phyloP scores from a whole-genome alignment of 1,140 invertebrate species.

The Portunus trituberculatus region DNA sequence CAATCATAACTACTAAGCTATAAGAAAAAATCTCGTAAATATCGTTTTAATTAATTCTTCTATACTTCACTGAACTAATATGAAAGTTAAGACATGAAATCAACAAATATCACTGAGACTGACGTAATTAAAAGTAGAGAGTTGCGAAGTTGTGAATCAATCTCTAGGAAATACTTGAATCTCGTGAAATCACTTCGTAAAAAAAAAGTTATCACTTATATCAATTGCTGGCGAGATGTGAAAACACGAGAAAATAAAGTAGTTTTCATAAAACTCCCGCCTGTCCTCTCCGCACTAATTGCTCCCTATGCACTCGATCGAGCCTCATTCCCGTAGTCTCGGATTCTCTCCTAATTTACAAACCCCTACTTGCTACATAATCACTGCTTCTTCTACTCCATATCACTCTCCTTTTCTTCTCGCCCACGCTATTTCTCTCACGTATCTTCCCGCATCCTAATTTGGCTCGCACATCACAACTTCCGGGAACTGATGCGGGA shows the following conservation, averaged over 20 bases:
- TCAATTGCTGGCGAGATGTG: not conserved
- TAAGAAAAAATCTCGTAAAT: not conserved
- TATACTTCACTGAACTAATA: too few species aligned
- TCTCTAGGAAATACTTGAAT: not conserved
- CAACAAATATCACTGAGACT: not conserved
- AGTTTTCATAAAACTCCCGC: not conserved
- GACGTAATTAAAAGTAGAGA: not conserved
- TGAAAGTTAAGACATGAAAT: too few species aligned
- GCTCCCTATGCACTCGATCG: not conserved
- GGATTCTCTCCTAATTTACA: not conserved
- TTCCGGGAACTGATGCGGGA: not conserved
- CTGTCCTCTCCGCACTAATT: not conserved
- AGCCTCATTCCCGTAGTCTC: not conserved
- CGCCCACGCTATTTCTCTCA: not conserved
- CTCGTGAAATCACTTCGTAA: not conserved
- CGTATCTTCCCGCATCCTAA: slow-evolving; percentile 36
- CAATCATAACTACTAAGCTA: not conserved
- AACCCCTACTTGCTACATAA: too few species aligned
- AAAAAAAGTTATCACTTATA: not conserved
- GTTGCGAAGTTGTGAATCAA: not conserved
- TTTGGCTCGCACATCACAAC: slow-evolving; percentile 22
- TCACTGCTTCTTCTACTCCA: not conserved
- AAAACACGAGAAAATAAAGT: not conserved
- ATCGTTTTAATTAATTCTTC: too few species aligned
- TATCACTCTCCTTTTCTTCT: not conserved